phyloP scores from a whole-genome alignment of 2,113 vertebrate genomes.

The Callopanchax toddi region DNA sequence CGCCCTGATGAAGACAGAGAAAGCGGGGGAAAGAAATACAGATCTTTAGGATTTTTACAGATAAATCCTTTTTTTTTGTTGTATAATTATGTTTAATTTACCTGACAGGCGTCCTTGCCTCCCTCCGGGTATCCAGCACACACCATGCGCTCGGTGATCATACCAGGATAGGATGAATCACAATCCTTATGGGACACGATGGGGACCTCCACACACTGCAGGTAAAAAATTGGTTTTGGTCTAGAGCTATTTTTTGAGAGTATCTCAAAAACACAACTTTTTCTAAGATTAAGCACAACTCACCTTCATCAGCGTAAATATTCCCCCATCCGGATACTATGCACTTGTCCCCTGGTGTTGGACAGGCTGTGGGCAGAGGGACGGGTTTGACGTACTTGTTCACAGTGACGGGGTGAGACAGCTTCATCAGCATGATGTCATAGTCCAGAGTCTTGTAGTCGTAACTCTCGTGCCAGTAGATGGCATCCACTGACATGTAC shows the following conservation, averaged over 20 bases:
- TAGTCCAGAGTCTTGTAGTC: slow-evolving; percentile 75
- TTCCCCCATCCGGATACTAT: slow-evolving; percentile 79
- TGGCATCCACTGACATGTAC: slow-evolving; percentile 73
- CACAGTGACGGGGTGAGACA: slow-evolving; percentile 56
- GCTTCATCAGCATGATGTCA: slow-evolving; percentile 79
- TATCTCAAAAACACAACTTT: too few relatives aligned
- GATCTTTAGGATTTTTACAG: neutral
- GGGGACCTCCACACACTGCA: slow-evolving; percentile 79
- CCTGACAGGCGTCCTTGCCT: slow-evolving; percentile 84
- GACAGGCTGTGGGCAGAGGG: slow-evolving; percentile 66
- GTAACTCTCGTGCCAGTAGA: slow-evolving; percentile 77
- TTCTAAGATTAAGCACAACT: neutral
- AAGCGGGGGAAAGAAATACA: neutral
- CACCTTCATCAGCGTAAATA: slow-evolving; percentile 70
- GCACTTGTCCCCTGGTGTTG: slow-evolving; percentile 63
- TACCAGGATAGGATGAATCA: slow-evolving; percentile 65
- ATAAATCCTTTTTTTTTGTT: neutral
- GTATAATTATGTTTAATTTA: slow-evolving; percentile 30
- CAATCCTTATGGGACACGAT: slow-evolving; percentile 71
- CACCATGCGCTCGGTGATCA: slow-evolving; percentile 79
- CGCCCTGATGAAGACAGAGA: slow-evolving; percentile 64
- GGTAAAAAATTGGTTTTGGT: too few relatives aligned
- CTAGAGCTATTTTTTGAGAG: too few relatives aligned
- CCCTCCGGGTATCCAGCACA: slow-evolving; percentile 80
- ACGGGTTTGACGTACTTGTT: slow-evolving; percentile 68